A percentile compares a stretch with the other conserved stretches of the same genome.
Conservation (phyloP, 2,888 invertebrate species). For the Lasioglossum marginatum region DNA sequence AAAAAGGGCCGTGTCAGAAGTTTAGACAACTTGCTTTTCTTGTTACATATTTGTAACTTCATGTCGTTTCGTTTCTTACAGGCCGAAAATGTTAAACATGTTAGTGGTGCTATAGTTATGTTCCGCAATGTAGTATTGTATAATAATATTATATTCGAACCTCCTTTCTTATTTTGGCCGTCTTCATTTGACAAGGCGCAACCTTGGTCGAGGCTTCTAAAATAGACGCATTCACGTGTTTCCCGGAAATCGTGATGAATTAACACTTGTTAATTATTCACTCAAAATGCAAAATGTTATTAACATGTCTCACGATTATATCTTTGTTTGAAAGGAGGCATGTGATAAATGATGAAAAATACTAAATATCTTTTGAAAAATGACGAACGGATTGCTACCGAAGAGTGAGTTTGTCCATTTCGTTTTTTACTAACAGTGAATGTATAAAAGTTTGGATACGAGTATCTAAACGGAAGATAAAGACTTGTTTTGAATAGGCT, state of each 20-base stretch:
- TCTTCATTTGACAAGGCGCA: neutral
- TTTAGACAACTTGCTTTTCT: no score
- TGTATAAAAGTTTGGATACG: neutral
- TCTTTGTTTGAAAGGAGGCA: neutral
- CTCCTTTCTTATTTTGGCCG: neutral
- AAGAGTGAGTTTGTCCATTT: neutral
- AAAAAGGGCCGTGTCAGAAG: no score
- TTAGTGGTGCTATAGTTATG: no score
- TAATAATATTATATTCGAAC: neutral
- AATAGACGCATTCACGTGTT: slow-evolving; percentile 35
- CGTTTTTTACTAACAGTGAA: neutral
- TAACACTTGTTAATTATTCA: slow-evolving; percentile 57
- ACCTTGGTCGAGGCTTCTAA: slow-evolving; percentile 35
- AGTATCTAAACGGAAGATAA: neutral
- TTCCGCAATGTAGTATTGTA: no score
- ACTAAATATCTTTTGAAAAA: neutral
- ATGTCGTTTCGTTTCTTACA: no score
- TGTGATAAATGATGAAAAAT: neutral
- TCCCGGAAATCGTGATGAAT: slow-evolving; percentile 48
- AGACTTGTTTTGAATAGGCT: neutral
- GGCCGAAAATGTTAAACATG: no score
- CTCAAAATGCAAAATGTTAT: slow-evolving; percentile 29
- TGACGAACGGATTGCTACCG: neutral
- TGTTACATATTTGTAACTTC: no score
- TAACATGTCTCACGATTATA: slow-evolving; percentile 12